These are phyloP conservation scores for Pheosia gnoma DNA, from an alignment of 2,888 invertebrate species.

Conservation along the genomic window DNA sequence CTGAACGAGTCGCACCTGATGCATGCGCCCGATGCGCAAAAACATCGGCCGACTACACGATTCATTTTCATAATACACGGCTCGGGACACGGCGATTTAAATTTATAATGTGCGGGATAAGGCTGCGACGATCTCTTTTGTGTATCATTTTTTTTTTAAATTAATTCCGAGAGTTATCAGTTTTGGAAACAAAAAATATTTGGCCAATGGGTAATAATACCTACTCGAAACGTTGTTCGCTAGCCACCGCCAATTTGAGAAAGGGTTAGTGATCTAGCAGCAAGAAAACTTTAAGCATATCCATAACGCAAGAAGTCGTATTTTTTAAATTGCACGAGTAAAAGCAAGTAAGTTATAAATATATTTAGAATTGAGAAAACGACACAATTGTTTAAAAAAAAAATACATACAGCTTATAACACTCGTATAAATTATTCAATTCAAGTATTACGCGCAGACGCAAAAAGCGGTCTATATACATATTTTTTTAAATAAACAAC, in stretches of 20 bases:
- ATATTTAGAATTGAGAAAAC: too few relatives aligned
- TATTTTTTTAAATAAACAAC: neutral
- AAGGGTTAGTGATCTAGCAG: too few relatives aligned
- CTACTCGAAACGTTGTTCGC: too few relatives aligned
- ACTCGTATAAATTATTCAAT: too few relatives aligned
- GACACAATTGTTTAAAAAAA: too few relatives aligned
- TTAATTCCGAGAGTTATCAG: conserved; percentile 14
- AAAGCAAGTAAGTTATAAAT: too few relatives aligned
- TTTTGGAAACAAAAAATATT: neutral
- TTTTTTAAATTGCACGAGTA: too few relatives aligned
- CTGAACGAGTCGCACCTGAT: conserved; percentile 36
- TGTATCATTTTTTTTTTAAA: conserved; percentile 35
- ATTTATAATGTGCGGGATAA: conserved; percentile 57
- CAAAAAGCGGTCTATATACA: neutral
- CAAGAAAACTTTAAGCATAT: too few relatives aligned
- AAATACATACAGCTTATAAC: too few relatives aligned
- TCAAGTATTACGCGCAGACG: neutral
- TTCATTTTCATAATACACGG: conserved; percentile 51
- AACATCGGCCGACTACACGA: conserved; percentile 43
- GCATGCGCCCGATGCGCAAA: conserved; percentile 45
- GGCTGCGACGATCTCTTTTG: conserved; percentile 21
- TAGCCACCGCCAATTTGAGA: too few relatives aligned
- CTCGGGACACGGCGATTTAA: conserved; percentile 56
- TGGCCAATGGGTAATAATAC: too few relatives aligned
- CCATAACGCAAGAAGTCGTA: too few relatives aligned